phyloP scores from a whole-genome alignment of 2,113 vertebrate genomes.

The Microtus montanus region DNA sequence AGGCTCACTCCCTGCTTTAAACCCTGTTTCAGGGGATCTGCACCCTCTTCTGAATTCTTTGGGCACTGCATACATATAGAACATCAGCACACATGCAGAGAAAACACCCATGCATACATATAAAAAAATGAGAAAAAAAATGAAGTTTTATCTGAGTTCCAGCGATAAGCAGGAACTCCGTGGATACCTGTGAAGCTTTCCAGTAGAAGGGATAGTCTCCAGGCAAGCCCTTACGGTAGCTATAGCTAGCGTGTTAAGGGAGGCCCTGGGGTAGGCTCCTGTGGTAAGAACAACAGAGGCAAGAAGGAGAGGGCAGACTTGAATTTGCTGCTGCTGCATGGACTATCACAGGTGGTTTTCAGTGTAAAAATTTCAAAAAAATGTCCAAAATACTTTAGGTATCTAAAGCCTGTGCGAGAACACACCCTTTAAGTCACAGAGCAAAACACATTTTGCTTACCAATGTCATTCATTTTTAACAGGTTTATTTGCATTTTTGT shows the following conservation, averaged over 20 bases:
- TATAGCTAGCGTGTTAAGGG: not conserved
- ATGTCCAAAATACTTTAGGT: not conserved
- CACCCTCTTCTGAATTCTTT: not conserved
- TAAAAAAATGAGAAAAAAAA: not conserved
- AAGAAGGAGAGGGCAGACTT: not conserved
- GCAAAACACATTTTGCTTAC: not conserved
- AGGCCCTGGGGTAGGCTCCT: fast-evolving
- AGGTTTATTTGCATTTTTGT: not conserved
- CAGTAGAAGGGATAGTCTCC: not conserved
- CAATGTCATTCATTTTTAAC: constrained; percentile 10
- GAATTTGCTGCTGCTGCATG: not conserved
- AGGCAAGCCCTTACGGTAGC: not conserved
- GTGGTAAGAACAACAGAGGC: not conserved
- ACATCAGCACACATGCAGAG: not conserved
- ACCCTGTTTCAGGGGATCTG: not conserved
- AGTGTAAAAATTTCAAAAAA: not conserved
- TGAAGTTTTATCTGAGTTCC: not conserved
- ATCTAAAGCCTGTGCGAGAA: constrained; percentile 21
- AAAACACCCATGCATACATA: not conserved
- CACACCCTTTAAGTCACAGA: not conserved
- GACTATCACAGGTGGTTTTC: not conserved
- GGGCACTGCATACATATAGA: not conserved
- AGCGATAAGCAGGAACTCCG: not conserved
- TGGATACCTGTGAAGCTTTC: not conserved
- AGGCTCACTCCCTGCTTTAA: not conserved